Evolutionary conservation across 2,113 vertebrate genomes (phyloP).

Genomic region (Rhagologus leucostigma): DNA sequence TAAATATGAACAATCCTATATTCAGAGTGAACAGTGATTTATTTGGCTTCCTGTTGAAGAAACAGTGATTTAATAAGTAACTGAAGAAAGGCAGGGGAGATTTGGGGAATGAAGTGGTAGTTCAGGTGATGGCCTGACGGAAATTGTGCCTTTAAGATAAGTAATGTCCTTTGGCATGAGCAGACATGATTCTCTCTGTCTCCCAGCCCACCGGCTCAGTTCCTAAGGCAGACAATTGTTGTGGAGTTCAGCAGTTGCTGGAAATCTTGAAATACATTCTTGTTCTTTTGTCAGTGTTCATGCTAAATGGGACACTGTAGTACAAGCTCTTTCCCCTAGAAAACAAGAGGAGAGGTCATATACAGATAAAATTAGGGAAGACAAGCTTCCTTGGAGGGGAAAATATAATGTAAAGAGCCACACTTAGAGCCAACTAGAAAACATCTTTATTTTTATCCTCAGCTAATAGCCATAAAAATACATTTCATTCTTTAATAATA

Average conservation of each 20-base stretch:
- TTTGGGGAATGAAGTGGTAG: neutral
- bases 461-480: neutral
- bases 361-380: neutral
- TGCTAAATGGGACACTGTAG: neutral
- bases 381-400: neutral
- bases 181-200: neutral
- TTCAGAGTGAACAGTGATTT: neutral
- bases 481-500: neutral
- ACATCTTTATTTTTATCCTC: neutral
- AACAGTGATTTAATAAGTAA: neutral
- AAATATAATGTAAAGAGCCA: neutral
- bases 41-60: neutral
- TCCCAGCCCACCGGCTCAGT: neutral
- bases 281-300: neutral
- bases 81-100: neutral
- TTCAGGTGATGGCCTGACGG: neutral
- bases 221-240: neutral
- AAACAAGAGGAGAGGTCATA: neutral
- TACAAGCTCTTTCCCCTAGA: neutral
- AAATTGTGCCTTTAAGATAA: neutral
- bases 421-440: neutral
- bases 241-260: neutral
- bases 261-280: neutral
- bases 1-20: constrained; percentile 5
- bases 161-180: neutral